Percentiles rank a stretch among this genome's conserved stretches.
phyloP scores from a whole-genome alignment of 2,113 vertebrate genomes.

The Anarrhichthys ocellatus region DNA sequence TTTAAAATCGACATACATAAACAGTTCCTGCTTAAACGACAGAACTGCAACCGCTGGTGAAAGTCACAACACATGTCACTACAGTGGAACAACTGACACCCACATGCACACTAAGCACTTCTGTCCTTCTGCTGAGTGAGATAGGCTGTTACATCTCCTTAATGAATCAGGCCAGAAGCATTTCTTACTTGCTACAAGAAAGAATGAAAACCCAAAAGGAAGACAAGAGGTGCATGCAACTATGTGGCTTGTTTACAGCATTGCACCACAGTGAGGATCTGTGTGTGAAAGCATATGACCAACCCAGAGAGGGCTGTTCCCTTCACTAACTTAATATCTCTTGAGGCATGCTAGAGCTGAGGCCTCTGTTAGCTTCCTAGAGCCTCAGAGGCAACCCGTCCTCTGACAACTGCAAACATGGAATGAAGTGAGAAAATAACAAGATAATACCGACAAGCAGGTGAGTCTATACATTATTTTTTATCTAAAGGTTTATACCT shows the following conservation, averaged over 20 bases:
- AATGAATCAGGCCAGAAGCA: not conserved
- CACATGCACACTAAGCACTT: not conserved
- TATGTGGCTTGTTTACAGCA: slow-evolving; percentile 21
- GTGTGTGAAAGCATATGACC: slow-evolving; percentile 66
- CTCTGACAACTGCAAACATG: slow-evolving; percentile 46
- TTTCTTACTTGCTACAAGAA: not conserved
- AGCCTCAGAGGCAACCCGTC: slow-evolving; percentile 1
- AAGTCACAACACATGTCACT: not conserved
- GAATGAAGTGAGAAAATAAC: slow-evolving; percentile 32
- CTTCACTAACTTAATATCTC: slow-evolving; percentile 71
- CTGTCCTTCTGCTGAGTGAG: not conserved
- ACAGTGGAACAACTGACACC: not conserved
- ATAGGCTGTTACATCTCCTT: not conserved
- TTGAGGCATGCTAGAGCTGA: slow-evolving; percentile 56
- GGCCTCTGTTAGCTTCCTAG: slow-evolving; percentile 21
- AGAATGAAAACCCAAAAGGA: not conserved
- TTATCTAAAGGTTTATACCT: not conserved
- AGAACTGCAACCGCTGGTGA: not conserved
- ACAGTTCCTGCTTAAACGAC: not conserved
- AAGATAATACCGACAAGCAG: slow-evolving; percentile 2
- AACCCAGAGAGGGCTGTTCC: slow-evolving; percentile 64
- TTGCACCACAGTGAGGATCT: slow-evolving; percentile 62
- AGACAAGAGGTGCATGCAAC: not conserved
- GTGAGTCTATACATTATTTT: slow-evolving; percentile 29
- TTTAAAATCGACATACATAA: too few species aligned